Conservation (phyloP, 1,140 invertebrate species). For the Camponotus floridanus region DNA sequence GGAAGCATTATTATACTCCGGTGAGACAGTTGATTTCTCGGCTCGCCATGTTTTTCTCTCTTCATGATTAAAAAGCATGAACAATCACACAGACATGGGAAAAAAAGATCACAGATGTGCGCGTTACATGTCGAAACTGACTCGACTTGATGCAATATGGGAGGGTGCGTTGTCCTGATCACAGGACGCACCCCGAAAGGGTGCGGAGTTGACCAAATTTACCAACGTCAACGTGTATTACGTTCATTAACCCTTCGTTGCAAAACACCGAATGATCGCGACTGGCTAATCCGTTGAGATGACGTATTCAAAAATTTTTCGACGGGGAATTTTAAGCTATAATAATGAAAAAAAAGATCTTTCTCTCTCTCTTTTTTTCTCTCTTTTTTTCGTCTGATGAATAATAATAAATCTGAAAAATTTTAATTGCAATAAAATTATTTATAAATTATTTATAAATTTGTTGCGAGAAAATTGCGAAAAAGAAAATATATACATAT, state of each 20-base stretch:
- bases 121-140: background rate
- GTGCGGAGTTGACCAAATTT: constrained; percentile 25
- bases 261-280: background rate
- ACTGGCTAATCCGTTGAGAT: background rate
- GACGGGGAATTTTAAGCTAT: background rate
- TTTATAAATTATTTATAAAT: background rate
- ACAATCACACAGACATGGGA: too few species aligned
- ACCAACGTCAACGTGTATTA: constrained; percentile 12
- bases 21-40: constrained; percentile 1
- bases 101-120: background rate
- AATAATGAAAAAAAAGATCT: background rate
- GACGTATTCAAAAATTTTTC: background rate
- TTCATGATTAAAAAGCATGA: constrained; percentile 49
- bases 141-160: background rate
- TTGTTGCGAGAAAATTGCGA: too few species aligned
- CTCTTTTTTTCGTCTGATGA: too few species aligned
- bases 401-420: background rate
- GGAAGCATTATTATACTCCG: constrained; percentile 40
- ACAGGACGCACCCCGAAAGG: background rate
- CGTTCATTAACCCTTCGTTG: constrained; percentile 26
- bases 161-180: background rate
- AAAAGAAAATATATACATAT: too few species aligned
- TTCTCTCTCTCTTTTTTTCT: too few species aligned
- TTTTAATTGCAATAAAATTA: constrained; percentile 9
- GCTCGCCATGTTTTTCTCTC: constrained; percentile 23